Base-by-base conservation (phyloP, 2,888 invertebrate genomes). In the Eristalis pertinax region DNA sequence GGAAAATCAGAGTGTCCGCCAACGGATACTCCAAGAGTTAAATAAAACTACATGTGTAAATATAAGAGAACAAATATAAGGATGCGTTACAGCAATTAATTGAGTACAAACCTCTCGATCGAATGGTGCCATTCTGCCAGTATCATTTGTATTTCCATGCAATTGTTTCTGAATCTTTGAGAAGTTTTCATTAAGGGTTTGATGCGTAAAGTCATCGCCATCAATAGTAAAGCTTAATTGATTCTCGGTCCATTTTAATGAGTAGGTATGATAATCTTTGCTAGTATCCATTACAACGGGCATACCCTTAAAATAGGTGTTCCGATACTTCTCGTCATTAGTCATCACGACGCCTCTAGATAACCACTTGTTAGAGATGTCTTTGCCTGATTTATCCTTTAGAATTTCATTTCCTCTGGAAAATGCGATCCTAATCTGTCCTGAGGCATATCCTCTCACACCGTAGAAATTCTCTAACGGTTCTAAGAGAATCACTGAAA, bases 1-100 rank as follows among this genome's bases (percentile, higher is more conserved):
- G 95, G 94, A 91, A 97, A 97, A 90, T 95, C 95, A 65, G 95
- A 94, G 3, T 95, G 92, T 0, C 97, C 97, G 0, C 97, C 97
- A 38, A 96, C 96, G 60, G 96, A 96, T 1, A 97, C 93, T 0
- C 97, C 97, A 74, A 97, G 90, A 0, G 96, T 94, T 29, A 97
- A 92, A 92, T 96, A 96, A 94, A 97, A 97, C 97, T 97, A 10
- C 10, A 32, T 26, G 4, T 26, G 92, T 62, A 91, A 85, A 5
- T 0, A 50, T 1, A 4, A 26, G 58, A 7, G 69, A 60, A n/a
- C 2, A 67, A 32, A 32, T 32, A 5, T 32, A 5, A 32, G 32
- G 32, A 8, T 32, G 10, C 65, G 13, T 38, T 13, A 13, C 26
- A 10, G 24, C 15, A 41, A 50, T n/a, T 13, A 3, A 35, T 11